Evolutionary conservation across 2,888 invertebrate species (phyloP).

Genomic region (Xylota sylvarum): DNA sequence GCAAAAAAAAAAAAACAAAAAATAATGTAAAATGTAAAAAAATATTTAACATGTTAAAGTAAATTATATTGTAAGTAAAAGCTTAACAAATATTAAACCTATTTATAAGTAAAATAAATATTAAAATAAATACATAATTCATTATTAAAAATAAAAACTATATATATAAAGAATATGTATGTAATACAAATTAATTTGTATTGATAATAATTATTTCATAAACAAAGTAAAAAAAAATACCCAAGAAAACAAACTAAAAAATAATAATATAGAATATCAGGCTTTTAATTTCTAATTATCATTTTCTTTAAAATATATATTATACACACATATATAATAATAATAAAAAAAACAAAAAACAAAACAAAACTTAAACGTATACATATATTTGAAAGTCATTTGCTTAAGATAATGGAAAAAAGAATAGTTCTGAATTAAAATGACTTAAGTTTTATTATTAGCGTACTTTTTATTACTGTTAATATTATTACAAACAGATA

Average conservation of each 20-base stretch:
- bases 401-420: constrained; percentile 18
- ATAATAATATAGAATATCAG: constrained; percentile 20
- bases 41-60: not conserved
- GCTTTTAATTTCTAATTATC: constrained; percentile 13
- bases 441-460: constrained; percentile 37
- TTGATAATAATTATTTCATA: constrained; percentile 28
- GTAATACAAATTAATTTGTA: constrained; percentile 13
- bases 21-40: constrained; percentile 11
- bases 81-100: constrained; percentile 15
- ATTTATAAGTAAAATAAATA: not conserved
- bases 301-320: constrained; percentile 5
- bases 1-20: too few species aligned
- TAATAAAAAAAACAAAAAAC: too few species aligned
- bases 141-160: not conserved
- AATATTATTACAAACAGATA: constrained; percentile 35
- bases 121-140: constrained; percentile 11
- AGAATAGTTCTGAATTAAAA: constrained; percentile 17
- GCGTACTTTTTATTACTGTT: constrained; percentile 49
- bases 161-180: constrained; percentile 13
- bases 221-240: constrained; percentile 24
- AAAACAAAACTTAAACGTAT: not conserved
- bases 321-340: too few species aligned
- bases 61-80: constrained; percentile 21
- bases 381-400: constrained; percentile 31
- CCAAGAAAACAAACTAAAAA: constrained; percentile 21